Conservation (phyloP, 1,140 invertebrate genomes). For the Drosophila santomea region DNA sequence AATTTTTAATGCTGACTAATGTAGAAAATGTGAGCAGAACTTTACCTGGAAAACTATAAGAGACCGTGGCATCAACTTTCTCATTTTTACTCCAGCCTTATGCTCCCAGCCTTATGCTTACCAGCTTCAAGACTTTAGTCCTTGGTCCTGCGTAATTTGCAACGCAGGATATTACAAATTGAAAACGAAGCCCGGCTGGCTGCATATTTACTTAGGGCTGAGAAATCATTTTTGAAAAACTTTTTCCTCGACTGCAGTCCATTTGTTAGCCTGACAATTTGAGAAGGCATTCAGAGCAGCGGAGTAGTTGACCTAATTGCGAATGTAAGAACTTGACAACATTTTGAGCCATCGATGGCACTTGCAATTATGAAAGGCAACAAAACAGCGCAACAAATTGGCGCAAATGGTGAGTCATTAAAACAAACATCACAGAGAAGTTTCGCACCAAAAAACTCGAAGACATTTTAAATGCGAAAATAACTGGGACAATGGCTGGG, state of each 20-base stretch:
- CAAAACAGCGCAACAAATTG: conserved; percentile 52
- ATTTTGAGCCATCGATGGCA: conserved; percentile 29
- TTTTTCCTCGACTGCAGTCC: background rate
- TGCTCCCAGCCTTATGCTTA: background rate
- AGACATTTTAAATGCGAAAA: conserved; percentile 44
- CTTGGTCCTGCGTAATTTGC: conserved; percentile 49
- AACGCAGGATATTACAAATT: conserved; percentile 54
- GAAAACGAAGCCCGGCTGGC: conserved; percentile 38
- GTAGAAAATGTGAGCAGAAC: conserved; percentile 76
- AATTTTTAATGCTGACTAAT: conserved; percentile 82
- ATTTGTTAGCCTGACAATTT: conserved; percentile 1
- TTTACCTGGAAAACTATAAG: conserved; percentile 62
- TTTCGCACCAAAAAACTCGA: conserved; percentile 42
- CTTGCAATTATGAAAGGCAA: conserved; percentile 26
- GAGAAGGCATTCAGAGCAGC: background rate
- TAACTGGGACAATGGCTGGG: conserved; percentile 22
- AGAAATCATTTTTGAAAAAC: conserved; percentile 22
- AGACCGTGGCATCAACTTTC: conserved; percentile 16
- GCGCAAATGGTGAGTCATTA: conserved; percentile 60
- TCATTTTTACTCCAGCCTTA: conserved; percentile 15
- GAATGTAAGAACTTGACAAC: conserved; percentile 17
- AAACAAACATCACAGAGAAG: conserved; percentile 57
- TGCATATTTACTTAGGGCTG: conserved; percentile 12
- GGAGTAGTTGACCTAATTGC: conserved; percentile 13
- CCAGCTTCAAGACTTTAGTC: conserved; percentile 5